Base-by-base conservation (phyloP, 2,113 vertebrate species). In the Heloderma charlesbogerti region DNA sequence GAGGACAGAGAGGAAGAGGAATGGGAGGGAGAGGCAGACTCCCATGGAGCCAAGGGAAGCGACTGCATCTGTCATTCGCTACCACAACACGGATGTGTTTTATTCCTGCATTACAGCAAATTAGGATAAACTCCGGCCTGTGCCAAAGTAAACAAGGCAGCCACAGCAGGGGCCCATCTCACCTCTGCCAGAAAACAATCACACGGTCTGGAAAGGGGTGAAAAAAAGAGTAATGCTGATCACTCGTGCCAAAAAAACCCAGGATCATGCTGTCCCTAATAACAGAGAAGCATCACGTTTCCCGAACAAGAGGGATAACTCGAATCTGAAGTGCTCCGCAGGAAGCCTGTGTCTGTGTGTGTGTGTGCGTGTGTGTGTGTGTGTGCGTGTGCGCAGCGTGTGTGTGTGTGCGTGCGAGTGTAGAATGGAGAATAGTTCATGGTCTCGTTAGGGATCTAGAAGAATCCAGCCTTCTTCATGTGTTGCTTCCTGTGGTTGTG, bases 131-230 rank as follows among this genome's bases (percentile, higher is more conserved):
- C 25, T 48, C 45, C 43, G 54, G 27, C 18, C 34, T 67, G 69
- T 85, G 89, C 71, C 71, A 77, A 37, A 37, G n/a, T 84, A 88
- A 91, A 84, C 86, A 51, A 67, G 67, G 69, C 67, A 37, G 48
- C 18, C 6, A 6, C 85, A 67, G 43, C 85, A 25, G 25, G 54
- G 69, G 43, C 10, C 22, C 4, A 27, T 87, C 67, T 83, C 31
- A 51, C 54, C 40, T 83, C 40, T 45, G 34, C 69, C 45, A 79
- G 89, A 66, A 85, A 86, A 37, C 43, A 79, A 79, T 34, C 31
- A 3, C 34, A 78, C 4, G 1, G 1, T 45, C 54, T 51, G 60
- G 60, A 69, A 86, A 67, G n/a, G 63, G 22, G 48, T 34, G 48
- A 12, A 71, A 18, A 3, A 57, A 9, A 4, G 40, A 18, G 6